Evolutionary conservation across 2,113 vertebrate species (phyloP), one percentile per base, ranked within the genome.

Genomic region (Dolichotis patagonum): DNA sequence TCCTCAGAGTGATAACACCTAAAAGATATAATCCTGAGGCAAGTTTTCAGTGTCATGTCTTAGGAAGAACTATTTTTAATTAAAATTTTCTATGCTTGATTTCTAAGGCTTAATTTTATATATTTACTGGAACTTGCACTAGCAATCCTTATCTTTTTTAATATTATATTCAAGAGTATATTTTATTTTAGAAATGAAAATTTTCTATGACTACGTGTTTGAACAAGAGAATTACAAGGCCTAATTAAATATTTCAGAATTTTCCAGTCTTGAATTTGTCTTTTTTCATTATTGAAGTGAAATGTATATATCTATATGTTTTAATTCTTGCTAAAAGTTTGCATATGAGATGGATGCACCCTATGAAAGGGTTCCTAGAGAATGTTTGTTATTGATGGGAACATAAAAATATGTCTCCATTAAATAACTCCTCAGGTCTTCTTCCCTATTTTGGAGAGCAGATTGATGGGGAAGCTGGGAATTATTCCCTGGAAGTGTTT

Each of bases 141-240:
- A 13, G 0, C 7, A 87, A 82, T 0, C 0, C 2, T 80, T 89
- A 3, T 4, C 46, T 10, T 46, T 93, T 80, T 69, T 77, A 67
- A 32, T n/a, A 3, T 69, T 90, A 63, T 52, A 56, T 12, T 28
- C 0, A 75, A 24, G 7, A 5, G 10, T 83, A 19, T 62, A 1
- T 75, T 83, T 86, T 89, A 75, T 91, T 82, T 88, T 41, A 78
- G 92, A 95, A 71, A 9, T 26, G n/a, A 82, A 52, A 77, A 52
- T 86, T 8, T 60, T 88, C 20, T 28, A 90, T 90, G 5, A 0
- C 22, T 95, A n/a, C 19, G 7, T 73, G 4, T 3, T 82, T 58
- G 77, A 35, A 1, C 8, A 78, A 90, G 8, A 78, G 1, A 82
- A 94, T 32, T 13, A 1, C 16, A 65, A 71, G 10, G 1, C 2